A percentile compares a stretch with the other conserved stretches of the same genome.
These are phyloP conservation scores for Pheosia tremula DNA, from an alignment of 2,888 invertebrate species.

Conservation along the genomic window DNA sequence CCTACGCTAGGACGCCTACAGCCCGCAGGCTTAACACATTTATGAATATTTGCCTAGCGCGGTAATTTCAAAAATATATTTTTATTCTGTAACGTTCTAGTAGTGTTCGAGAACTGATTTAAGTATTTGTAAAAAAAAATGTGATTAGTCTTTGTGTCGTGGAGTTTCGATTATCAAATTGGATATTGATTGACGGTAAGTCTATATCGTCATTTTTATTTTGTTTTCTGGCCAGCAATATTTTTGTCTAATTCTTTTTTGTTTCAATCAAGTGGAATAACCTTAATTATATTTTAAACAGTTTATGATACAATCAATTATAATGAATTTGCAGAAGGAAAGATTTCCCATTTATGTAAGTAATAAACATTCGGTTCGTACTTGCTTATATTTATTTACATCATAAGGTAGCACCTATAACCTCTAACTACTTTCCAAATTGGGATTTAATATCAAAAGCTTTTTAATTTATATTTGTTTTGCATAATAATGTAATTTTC, in stretches of 20 bases:
- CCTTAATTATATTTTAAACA: no score
- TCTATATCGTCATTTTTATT: conserved; percentile 3
- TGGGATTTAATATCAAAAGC: no score
- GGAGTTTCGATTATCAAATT: conserved; percentile 11
- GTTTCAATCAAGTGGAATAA: no score
- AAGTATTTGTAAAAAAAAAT: conserved; percentile 20
- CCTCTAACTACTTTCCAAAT: no score
- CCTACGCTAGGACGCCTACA: conserved; percentile 57
- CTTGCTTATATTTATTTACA: no score
- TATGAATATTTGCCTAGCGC: conserved; percentile 38
- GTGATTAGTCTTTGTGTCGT: conserved; percentile 28
- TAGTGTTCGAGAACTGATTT: conserved; percentile 10
- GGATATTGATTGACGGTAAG: conserved; percentile 33
- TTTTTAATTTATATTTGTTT: no score
- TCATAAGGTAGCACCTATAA: no score
- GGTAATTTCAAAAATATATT: conserved; percentile 45
- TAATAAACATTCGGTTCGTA: no score
- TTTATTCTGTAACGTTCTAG: conserved; percentile 12
- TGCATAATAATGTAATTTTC: no score
- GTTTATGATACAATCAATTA: no score
- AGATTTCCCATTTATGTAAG: no score
- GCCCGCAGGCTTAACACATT: conserved; percentile 21
- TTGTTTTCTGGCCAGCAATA: neutral
- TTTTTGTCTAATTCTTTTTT: neutral
- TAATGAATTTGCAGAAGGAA: no score